phyloP scores from a whole-genome alignment of 2,797 vertebrate genomes.

The Percopsis omiscomaycus region DNA sequence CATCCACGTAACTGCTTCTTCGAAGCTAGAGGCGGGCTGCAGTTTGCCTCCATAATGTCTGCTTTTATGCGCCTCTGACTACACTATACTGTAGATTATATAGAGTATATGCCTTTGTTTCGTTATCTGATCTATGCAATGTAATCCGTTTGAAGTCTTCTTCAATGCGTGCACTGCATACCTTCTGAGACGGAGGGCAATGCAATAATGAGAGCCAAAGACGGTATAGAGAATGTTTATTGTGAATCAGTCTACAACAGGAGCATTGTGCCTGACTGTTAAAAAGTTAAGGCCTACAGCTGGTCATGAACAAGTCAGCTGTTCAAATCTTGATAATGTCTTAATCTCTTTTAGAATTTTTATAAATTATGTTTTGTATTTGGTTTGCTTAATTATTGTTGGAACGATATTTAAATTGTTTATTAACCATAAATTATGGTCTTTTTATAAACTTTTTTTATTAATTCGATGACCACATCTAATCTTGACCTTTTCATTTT shows the following conservation, averaged over 20 bases:
- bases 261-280: not conserved
- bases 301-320: not conserved
- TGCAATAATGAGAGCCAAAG: conserved; percentile 56
- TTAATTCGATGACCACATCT: too few relatives aligned
- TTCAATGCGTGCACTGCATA: conserved; percentile 60
- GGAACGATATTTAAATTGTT: too few relatives aligned
- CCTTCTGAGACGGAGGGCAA: conserved; percentile 51
- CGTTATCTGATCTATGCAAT: conserved; percentile 61
- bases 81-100: conserved; percentile 53
- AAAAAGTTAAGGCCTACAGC: not conserved
- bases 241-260: conserved; percentile 34
- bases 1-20: conserved; percentile 26
- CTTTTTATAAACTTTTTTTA: too few relatives aligned
- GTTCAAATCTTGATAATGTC: not conserved
- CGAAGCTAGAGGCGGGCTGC: conserved; percentile 46
- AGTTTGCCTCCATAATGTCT: conserved; percentile 66
- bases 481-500: too few relatives aligned
- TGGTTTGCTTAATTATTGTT: not conserved
- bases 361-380: not conserved
- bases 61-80: conserved; percentile 54
- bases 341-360: not conserved
- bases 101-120: conserved; percentile 66
- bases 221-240: conserved; percentile 47
- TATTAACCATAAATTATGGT: too few relatives aligned
- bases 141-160: conserved; percentile 67